phyloP scores from a whole-genome alignment of 2,888 invertebrate genomes.

The Xanthia icteritia region DNA sequence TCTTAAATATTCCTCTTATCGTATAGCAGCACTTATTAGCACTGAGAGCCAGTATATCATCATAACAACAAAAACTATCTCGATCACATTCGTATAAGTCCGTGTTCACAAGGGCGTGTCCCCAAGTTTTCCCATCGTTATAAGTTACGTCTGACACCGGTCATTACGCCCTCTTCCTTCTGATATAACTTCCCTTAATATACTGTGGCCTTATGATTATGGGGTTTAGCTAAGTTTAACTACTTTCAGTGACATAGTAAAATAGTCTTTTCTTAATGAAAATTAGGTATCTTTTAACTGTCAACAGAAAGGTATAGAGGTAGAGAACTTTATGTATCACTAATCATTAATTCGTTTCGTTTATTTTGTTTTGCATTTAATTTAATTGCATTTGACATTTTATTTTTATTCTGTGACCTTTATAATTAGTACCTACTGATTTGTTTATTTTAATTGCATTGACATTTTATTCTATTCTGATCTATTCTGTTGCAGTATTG shows the following conservation, averaged over 20 bases:
- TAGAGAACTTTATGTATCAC: too few species aligned
- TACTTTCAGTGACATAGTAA: neutral
- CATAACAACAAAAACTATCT: constrained; percentile 48
- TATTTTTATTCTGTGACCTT: too few species aligned
- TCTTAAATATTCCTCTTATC: neutral
- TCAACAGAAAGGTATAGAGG: too few species aligned
- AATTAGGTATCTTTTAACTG: too few species aligned
- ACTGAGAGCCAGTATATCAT: constrained; percentile 42
- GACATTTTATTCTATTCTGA: too few species aligned
- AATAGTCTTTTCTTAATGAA: neutral
- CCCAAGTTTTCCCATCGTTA: constrained; percentile 69
- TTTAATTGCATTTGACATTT: too few species aligned
- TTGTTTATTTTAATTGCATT: too few species aligned
- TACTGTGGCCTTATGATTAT: constrained; percentile 24
- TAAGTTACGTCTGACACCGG: constrained; percentile 70
- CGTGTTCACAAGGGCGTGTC: constrained; percentile 56
- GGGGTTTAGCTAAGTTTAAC: constrained; percentile 4
- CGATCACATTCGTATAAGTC: constrained; percentile 51
- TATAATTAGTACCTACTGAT: too few species aligned
- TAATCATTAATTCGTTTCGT: too few species aligned
- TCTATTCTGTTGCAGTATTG: too few species aligned
- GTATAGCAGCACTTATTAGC: constrained; percentile 1
- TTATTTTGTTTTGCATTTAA: too few species aligned
- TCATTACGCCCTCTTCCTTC: constrained; percentile 60
- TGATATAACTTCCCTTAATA: constrained; percentile 63